These are phyloP conservation scores for Callosobruchus maculatus DNA, from an alignment of 2,888 invertebrate species.

Conservation along the genomic window DNA sequence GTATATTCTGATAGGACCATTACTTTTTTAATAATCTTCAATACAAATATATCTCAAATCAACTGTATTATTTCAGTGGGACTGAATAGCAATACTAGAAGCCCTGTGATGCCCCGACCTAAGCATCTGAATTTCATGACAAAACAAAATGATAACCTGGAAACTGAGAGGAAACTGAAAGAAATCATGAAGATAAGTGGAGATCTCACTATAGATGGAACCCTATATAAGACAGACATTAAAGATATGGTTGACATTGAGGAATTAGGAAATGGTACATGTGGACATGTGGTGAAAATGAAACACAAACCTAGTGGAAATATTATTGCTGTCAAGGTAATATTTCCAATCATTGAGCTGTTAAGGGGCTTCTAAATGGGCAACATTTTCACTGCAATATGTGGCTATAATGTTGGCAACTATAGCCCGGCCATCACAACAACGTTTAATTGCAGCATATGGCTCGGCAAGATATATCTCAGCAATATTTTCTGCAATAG, in stretches of 20 bases:
- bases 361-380: too few species aligned
- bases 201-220: conserved; percentile 77
- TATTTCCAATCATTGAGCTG: background rate
- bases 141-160: conserved; percentile 53
- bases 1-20: too few species aligned
- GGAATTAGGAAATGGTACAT: conserved; percentile 91
- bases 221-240: conserved; percentile 75
- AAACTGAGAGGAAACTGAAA: conserved; percentile 79
- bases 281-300: conserved; percentile 98
- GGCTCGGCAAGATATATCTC: too few species aligned
- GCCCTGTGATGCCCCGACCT: conserved; percentile 53
- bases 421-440: too few species aligned
- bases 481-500: too few species aligned
- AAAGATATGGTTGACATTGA: conserved; percentile 82
- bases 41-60: too few species aligned
- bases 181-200: conserved; percentile 94
- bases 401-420: too few species aligned
- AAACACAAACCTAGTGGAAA: conserved; percentile 78
- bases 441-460: too few species aligned
- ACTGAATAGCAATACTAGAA: conserved; percentile 32
- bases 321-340: conserved; percentile 90
- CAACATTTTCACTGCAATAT: too few species aligned
- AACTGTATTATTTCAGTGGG: conserved; percentile 23
- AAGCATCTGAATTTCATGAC: conserved; percentile 61
- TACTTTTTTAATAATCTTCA: too few species aligned